Conservation (phyloP, 2,797 vertebrate species). For the Prunella strophiata region DNA sequence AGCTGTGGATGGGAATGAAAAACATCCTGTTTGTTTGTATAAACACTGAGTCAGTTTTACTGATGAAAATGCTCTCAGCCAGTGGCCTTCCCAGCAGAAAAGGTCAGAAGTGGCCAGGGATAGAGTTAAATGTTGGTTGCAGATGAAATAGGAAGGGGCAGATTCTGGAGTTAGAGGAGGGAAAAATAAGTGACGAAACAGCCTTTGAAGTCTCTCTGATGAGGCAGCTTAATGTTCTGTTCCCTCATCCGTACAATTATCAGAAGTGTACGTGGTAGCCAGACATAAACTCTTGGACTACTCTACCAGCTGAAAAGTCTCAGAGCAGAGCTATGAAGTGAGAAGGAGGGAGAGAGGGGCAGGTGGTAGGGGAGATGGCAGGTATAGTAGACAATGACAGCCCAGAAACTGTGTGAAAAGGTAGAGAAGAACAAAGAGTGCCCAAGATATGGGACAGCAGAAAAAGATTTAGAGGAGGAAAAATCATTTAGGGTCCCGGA, state of each 20-base stretch:
- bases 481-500: background rate
- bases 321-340: background rate
- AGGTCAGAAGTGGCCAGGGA: background rate
- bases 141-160: background rate
- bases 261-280: fast-evolving
- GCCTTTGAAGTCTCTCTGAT: background rate
- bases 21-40: conserved; percentile 53
- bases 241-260: background rate
- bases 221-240: background rate
- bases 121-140: background rate
- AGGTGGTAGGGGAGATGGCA: background rate
- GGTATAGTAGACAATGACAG: background rate
- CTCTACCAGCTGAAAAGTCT: background rate
- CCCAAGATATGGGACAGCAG: background rate
- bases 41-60: conserved; percentile 49
- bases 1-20: conserved; percentile 34
- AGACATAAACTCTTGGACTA: background rate
- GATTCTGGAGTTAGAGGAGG: background rate
- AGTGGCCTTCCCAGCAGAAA: background rate
- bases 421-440: background rate
- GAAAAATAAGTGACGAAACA: background rate
- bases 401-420: background rate
- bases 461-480: background rate
- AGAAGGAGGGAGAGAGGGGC: background rate
- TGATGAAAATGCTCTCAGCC: background rate